Conservation (phyloP, 2,797 vertebrate genomes). For the Varecia variegata region DNA sequence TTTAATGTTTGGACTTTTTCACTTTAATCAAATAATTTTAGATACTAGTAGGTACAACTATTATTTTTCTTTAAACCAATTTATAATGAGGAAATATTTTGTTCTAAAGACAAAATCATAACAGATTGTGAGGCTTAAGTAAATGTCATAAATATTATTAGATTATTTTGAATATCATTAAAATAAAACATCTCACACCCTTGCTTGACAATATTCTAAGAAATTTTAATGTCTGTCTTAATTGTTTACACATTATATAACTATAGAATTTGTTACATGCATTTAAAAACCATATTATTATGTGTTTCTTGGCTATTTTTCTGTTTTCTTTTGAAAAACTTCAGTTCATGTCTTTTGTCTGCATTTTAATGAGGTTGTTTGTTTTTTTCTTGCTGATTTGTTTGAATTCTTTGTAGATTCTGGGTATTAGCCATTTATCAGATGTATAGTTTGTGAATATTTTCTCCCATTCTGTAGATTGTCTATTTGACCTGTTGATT, state of each 20-base stretch:
- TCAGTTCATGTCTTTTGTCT: too few species aligned
- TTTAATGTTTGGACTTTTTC: neutral
- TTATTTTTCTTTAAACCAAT: neutral
- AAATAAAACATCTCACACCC: neutral
- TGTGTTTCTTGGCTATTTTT: neutral
- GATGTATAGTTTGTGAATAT: too few species aligned
- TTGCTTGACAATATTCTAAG: neutral
- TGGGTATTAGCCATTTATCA: too few species aligned
- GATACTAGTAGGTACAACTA: neutral
- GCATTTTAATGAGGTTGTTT: too few species aligned
- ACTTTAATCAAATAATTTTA: neutral
- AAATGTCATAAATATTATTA: constrained; percentile 11
- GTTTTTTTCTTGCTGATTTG: too few species aligned
- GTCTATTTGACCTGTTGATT: too few species aligned
- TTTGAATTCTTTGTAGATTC: too few species aligned
- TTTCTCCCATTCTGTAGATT: too few species aligned
- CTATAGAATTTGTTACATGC: neutral
- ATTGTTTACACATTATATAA: constrained; percentile 14
- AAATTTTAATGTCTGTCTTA: neutral
- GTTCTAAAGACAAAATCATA: neutral
- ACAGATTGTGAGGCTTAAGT: neutral
- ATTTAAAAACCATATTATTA: neutral
- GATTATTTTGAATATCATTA: neutral
- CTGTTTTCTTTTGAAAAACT: too few species aligned
- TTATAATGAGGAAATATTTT: constrained; percentile 22